Conservation (phyloP, 2,888 invertebrate genomes). For the Euplagia quadripunctaria region DNA sequence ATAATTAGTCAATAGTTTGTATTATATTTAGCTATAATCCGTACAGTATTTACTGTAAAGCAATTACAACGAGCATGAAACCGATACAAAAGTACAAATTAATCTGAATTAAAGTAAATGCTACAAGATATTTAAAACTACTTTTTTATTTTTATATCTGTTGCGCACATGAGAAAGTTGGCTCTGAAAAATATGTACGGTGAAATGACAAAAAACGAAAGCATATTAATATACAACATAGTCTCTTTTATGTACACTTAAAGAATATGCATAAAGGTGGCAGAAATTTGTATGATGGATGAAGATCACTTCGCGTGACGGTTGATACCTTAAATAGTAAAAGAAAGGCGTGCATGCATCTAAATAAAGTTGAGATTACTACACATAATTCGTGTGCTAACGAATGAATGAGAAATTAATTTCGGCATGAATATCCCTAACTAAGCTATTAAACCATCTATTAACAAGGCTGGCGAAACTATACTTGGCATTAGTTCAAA, state of each 20-base stretch:
- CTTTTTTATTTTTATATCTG: conserved; percentile 36
- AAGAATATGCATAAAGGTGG: conserved; percentile 57
- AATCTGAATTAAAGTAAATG: conserved; percentile 12
- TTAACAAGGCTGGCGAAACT: conserved; percentile 1
- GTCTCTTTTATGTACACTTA: conserved; percentile 61
- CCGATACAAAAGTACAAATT: background rate
- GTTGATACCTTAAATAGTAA: conserved; percentile 38
- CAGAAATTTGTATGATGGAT: conserved; percentile 48
- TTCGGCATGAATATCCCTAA: conserved; percentile 44
- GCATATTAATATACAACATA: conserved; percentile 65
- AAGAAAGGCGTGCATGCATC: conserved; percentile 35
- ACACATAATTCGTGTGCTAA: conserved; percentile 29
- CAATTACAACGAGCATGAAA: background rate
- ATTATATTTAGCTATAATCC: too few relatives aligned
- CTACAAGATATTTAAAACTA: conserved; percentile 31
- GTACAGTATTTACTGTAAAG: background rate
- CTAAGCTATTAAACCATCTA: conserved; percentile 39
- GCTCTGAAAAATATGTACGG: conserved; percentile 37
- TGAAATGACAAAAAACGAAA: conserved; percentile 63
- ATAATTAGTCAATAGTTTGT: too few relatives aligned
- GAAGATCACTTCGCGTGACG: conserved; percentile 56
- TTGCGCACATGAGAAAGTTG: conserved; percentile 43
- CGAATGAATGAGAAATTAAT: conserved; percentile 50
- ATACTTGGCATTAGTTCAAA: background rate
- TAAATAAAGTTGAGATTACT: conserved; percentile 36